Conservation (phyloP, 2,888 invertebrate genomes). For the Tillus elongatus region DNA sequence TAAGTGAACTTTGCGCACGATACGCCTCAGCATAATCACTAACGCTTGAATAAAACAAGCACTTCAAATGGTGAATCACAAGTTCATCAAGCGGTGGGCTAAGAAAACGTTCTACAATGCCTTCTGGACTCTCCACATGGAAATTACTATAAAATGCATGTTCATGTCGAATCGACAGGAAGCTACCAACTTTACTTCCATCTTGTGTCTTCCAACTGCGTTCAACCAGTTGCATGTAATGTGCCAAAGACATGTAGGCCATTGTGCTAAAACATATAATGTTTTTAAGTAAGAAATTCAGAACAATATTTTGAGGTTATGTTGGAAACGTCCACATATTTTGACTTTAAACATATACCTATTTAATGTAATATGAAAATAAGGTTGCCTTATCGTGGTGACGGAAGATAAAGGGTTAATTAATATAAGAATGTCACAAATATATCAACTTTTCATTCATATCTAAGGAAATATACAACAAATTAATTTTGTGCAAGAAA, state of each 20-base stretch:
- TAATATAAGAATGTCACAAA: no score
- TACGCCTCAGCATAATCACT: constrained; percentile 61
- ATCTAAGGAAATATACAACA: no score
- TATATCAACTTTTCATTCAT: no score
- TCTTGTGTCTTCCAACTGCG: constrained; percentile 54
- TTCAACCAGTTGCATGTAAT: constrained; percentile 45
- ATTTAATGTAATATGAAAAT: no score
- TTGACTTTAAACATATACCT: no score
- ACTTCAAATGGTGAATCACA: constrained; percentile 63
- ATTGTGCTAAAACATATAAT: constrained; percentile 28
- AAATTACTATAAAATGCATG: constrained; percentile 63
- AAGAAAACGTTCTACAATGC: constrained; percentile 59
- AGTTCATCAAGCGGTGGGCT: constrained; percentile 68
- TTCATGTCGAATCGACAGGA: constrained; percentile 59
- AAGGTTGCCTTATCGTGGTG: no score
- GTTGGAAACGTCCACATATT: no score
- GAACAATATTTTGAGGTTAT: no score
- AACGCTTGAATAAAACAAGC: constrained; percentile 44
- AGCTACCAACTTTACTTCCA: constrained; percentile 50
- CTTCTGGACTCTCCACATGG: constrained; percentile 61
- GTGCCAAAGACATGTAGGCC: constrained; percentile 38
- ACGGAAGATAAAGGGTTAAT: no score
- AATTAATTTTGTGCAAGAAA: no score
- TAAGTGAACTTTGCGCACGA: constrained; percentile 65
- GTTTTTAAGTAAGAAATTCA: no score